These are phyloP conservation scores for Gymnocheta viridis DNA, from an alignment of 2,888 invertebrate species.

Conservation along the genomic window DNA sequence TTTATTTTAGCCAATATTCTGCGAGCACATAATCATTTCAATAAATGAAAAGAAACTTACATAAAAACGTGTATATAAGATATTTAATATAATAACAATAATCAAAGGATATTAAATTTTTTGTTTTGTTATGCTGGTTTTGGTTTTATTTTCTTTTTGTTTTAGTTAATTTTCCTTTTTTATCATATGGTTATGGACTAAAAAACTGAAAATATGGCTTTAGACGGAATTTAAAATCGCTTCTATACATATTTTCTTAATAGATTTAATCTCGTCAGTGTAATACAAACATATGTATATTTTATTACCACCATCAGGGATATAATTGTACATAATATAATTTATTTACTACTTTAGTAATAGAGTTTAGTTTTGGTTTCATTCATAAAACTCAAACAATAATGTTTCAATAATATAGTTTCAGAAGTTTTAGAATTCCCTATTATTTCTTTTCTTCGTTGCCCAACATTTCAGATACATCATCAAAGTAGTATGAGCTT, in stretches of 20 bases:
- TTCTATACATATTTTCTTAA: conserved; percentile 29
- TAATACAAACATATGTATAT: conserved; percentile 18
- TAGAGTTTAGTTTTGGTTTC: conserved; percentile 57
- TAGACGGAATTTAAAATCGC: neutral
- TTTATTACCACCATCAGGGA: conserved; percentile 40
- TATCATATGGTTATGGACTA: conserved; percentile 44
- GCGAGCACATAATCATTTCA: too few species aligned
- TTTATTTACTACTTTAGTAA: conserved; percentile 45
- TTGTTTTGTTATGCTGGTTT: conserved; percentile 30
- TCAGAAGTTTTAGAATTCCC: conserved; percentile 59
- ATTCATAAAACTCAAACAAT: conserved; percentile 63
- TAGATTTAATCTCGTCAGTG: conserved; percentile 23
- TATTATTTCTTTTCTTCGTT: conserved; percentile 62
- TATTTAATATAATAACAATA: conserved; percentile 25
- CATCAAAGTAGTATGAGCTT: conserved; percentile 74
- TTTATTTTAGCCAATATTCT: too few species aligned
- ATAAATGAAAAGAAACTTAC: too few species aligned
- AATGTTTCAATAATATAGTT: conserved; percentile 68
- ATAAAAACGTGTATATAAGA: conserved; percentile 48
- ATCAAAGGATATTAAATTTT: conserved; percentile 27
- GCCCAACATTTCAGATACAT: conserved; percentile 67
- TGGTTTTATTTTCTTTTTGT: conserved; percentile 32
- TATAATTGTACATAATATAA: conserved; percentile 60
- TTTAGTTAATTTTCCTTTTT: conserved; percentile 2
- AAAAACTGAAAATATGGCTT: conserved; percentile 22